A percentile compares a stretch with the other conserved stretches of the same genome.
Evolutionary conservation across 2,113 vertebrate species (phyloP).

Genomic region (Pholis gunnellus): DNA sequence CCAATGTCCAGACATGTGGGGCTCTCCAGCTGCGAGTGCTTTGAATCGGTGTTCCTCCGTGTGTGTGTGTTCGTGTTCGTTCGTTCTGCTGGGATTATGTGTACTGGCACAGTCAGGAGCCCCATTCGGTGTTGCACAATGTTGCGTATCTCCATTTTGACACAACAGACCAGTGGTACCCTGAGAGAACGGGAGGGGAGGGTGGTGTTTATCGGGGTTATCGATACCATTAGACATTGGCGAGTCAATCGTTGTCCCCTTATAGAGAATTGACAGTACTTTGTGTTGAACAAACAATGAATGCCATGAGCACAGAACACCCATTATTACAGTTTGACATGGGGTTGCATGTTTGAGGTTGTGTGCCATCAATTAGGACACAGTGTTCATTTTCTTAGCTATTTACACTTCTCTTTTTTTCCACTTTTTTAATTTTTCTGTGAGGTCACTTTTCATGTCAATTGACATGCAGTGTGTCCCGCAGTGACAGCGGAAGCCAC

Average conservation of each 20-base stretch:
- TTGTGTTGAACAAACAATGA: not conserved
- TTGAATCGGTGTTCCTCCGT: not conserved
- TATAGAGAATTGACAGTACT: not conserved
- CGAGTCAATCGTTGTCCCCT: not conserved
- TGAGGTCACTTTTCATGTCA: too few relatives aligned
- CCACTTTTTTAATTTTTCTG: too few relatives aligned
- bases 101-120: slow-evolving; percentile 24
- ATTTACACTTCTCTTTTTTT: not conserved
- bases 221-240: not conserved
- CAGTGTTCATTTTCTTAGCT: slow-evolving; percentile 20
- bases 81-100: slow-evolving; percentile 36
- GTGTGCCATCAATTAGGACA: slow-evolving; percentile 16
- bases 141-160: slow-evolving; percentile 57
- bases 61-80: not conserved
- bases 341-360: not conserved
- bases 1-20: slow-evolving; percentile 7
- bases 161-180: slow-evolving; percentile 8
- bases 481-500: too few relatives aligned
- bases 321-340: not conserved
- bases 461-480: too few relatives aligned
- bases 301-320: slow-evolving; percentile 4
- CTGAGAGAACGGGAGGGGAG: not conserved
- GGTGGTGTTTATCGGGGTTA: not conserved
- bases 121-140: slow-evolving; percentile 63
- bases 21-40: slow-evolving; percentile 1